These are phyloP conservation scores for Chironomus riparius DNA, from an alignment of 2,888 invertebrate species.

Conservation along the genomic window DNA sequence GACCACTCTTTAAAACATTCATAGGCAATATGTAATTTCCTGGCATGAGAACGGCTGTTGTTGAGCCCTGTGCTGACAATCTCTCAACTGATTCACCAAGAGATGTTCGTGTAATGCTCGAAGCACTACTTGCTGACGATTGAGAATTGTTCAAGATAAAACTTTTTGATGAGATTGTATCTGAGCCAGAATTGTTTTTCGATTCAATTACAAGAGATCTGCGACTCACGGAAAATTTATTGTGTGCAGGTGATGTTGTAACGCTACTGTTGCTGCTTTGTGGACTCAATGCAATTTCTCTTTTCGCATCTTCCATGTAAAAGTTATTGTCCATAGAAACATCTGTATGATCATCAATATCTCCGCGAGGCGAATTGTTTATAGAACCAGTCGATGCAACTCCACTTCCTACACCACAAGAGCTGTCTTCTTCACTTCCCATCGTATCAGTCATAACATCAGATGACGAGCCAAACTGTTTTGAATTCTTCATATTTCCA, in stretches of 20 bases:
- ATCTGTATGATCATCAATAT: constrained; percentile 25
- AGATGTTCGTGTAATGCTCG: neutral
- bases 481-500: constrained; percentile 31
- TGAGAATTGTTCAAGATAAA: neutral
- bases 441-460: constrained; percentile 57
- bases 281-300: constrained; percentile 37
- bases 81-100: neutral
- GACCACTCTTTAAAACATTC: constrained; percentile 61
- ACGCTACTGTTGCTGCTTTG: constrained; percentile 43
- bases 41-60: constrained; percentile 60
- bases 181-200: neutral
- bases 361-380: constrained; percentile 40
- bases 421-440: constrained; percentile 64
- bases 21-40: constrained; percentile 63
- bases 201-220: constrained; percentile 9
- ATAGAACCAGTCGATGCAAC: constrained; percentile 42
- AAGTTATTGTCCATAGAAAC: constrained; percentile 26
- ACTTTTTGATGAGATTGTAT: neutral
- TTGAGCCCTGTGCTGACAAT: constrained; percentile 40
- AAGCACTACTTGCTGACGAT: neutral
- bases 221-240: constrained; percentile 24
- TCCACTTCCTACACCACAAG: constrained; percentile 49
- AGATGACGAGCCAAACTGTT: constrained; percentile 41
- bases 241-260: constrained; percentile 33
- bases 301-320: constrained; percentile 48